These are phyloP conservation scores for Gobius niger DNA, from an alignment of 2,113 vertebrate species.

Conservation along the genomic window DNA sequence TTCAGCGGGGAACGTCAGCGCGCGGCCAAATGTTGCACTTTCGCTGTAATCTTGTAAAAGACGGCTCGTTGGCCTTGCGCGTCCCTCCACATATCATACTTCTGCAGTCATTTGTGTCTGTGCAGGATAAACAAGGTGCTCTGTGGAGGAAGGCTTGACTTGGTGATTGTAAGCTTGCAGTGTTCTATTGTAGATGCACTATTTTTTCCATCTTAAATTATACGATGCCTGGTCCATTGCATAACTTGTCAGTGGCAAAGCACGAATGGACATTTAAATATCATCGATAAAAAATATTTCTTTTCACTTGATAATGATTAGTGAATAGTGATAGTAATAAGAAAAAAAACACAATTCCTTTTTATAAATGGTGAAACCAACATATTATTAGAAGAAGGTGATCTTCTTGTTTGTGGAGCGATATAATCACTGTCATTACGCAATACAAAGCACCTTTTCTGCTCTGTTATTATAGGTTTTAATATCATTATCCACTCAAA, in stretches of 20 bases:
- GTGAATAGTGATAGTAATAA: neutral
- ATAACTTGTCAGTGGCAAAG: too few relatives aligned
- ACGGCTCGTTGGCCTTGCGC: slow-evolving; percentile 29
- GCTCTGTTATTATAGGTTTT: neutral
- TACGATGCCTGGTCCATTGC: too few relatives aligned
- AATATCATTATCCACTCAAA: neutral
- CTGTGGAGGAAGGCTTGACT: neutral
- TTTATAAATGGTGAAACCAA: neutral
- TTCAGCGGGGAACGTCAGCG: slow-evolving; percentile 60
- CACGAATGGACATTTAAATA: too few relatives aligned
- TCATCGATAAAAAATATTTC: too few relatives aligned
- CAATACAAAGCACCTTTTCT: neutral
- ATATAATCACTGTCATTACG: neutral
- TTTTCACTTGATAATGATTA: too few relatives aligned
- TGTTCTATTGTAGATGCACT: too few relatives aligned
- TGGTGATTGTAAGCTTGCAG: neutral
- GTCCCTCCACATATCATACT: slow-evolving; percentile 25
- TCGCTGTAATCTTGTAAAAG: slow-evolving; percentile 33
- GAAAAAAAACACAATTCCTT: neutral
- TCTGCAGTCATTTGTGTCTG: slow-evolving; percentile 41
- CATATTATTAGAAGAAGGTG: neutral
- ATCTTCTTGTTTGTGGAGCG: too few relatives aligned
- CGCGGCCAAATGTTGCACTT: slow-evolving; percentile 64
- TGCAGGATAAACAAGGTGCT: neutral
- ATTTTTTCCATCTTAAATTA: too few relatives aligned